Base-by-base conservation (phyloP, 2,888 invertebrate species). In the Dugesia japonica region DNA sequence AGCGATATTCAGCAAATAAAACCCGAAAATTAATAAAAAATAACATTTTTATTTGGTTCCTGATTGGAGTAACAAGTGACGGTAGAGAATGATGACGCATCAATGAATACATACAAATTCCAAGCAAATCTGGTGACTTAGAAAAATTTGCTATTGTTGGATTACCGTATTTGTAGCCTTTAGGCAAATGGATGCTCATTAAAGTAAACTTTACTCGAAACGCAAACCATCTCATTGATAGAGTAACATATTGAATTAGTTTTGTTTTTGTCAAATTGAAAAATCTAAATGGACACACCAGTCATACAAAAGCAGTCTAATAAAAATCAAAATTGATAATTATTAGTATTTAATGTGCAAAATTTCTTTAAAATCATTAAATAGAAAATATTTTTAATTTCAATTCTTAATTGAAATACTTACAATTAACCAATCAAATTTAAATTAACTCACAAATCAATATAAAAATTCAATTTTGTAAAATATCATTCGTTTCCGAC, bases 81-180 rank as follows among this genome's bases (percentile, higher is more conserved):
- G 97, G 97, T 33, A 98, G 85, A 0, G 94, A 95, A 85, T 98
- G 97, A 83, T 98, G 97, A 82, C 97, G 97, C 97, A 98, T 98
- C 87, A 98, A 98, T 71, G 95, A 93, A 85, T 98, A 97, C 15
- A 97, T 91, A 83, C 93, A 92, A 71, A 92, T 91, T 9, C 95
- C 97, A 84, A 97, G 93, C 31, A 98, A 87, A 9, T 90, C 90
- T 0, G 95, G 95, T 80, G 93, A 86, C 23, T 91, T 88, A 42
- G 87, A 86, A 74, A 91, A 83, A 83, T 82, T 78, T 56, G 89
- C 89, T 0, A 88, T 86, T 0, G 87, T 87, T 0, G 94, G 94
- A 78, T 87, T 87, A 15, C 91, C 92, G 81, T 88, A 87, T 72
- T 85, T 85, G 17, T 89, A 87, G 0, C 89, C 89, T 75, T 87